Conservation (phyloP, 1,140 invertebrate species). For the Caenorhabditis remanei region DNA sequence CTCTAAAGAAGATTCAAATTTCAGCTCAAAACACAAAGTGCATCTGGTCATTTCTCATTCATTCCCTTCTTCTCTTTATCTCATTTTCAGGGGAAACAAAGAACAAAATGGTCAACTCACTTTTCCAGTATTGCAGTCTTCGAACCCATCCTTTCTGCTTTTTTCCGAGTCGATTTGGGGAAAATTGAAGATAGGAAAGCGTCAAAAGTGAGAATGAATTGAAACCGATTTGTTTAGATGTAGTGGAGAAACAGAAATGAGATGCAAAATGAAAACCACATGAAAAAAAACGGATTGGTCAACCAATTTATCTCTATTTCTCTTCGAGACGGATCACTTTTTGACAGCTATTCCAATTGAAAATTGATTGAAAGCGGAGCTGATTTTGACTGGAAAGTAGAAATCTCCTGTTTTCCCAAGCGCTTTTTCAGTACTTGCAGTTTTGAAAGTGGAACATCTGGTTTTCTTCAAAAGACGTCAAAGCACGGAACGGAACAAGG, state of each 20-base stretch:
- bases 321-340: not conserved
- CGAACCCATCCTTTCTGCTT: not conserved
- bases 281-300: not conserved
- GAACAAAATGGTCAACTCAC: slow-evolving; percentile 7
- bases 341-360: not conserved
- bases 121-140: not conserved
- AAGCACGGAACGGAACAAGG: too few relatives aligned
- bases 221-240: too few relatives aligned
- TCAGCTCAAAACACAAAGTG: not conserved
- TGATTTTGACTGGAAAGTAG: too few relatives aligned
- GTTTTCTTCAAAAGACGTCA: too few relatives aligned
- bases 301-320: not conserved
- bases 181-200: not conserved
- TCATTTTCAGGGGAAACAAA: too few relatives aligned
- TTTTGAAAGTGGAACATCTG: too few relatives aligned
- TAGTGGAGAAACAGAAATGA: not conserved
- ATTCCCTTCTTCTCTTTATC: too few relatives aligned
- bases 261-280: slow-evolving; percentile 19
- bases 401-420: too few relatives aligned
- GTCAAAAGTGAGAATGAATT: too few relatives aligned
- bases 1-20: not conserved
- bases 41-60: too few relatives aligned
- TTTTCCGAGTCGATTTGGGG: not conserved
- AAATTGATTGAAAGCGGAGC: not conserved
- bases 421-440: too few relatives aligned